These are phyloP conservation scores for Euura saliciscinereae DNA, from an alignment of 1,140 invertebrate genomes.

Conservation along the genomic window DNA sequence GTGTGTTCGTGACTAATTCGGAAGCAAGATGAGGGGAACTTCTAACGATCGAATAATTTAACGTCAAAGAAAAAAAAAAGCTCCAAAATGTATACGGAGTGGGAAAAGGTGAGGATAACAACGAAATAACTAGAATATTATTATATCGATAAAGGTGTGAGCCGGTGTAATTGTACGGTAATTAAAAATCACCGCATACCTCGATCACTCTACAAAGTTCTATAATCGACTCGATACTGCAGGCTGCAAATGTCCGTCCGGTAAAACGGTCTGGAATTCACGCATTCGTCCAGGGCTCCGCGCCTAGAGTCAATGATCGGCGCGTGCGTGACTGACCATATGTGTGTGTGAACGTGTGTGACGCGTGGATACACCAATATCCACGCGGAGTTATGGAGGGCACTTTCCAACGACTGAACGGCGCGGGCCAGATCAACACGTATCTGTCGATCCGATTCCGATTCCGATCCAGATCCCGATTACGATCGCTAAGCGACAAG, in stretches of 20 bases:
- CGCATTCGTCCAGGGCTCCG: constrained; percentile 28
- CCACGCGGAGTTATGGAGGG: constrained; percentile 10
- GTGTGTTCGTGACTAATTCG: background rate
- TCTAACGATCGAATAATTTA: constrained; percentile 33
- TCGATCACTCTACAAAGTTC: no score
- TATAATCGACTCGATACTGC: no score
- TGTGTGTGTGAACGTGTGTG: constrained; percentile 40
- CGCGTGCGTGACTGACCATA: constrained; percentile 33
- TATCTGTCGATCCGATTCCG: background rate
- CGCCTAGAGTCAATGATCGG: constrained; percentile 53
- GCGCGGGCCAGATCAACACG: constrained; percentile 25
- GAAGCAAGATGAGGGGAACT: constrained; percentile 34
- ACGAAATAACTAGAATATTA: no score
- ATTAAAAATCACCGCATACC: no score
- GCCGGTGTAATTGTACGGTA: no score
- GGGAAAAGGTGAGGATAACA: constrained; percentile 50
- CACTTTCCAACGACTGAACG: constrained; percentile 12
- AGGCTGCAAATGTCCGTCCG: background rate
- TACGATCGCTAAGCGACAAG: no score
- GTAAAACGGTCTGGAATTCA: constrained; percentile 9
- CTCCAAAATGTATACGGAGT: constrained; percentile 52
- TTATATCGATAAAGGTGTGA: no score
- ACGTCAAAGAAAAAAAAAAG: constrained; percentile 16
- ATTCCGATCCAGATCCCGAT: no score
- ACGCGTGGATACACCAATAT: constrained; percentile 26